A percentile compares a stretch with the other conserved stretches of the same genome.
Evolutionary conservation across 2,888 invertebrate genomes (phyloP).

Genomic region (Leptinotarsa tumamoca): DNA sequence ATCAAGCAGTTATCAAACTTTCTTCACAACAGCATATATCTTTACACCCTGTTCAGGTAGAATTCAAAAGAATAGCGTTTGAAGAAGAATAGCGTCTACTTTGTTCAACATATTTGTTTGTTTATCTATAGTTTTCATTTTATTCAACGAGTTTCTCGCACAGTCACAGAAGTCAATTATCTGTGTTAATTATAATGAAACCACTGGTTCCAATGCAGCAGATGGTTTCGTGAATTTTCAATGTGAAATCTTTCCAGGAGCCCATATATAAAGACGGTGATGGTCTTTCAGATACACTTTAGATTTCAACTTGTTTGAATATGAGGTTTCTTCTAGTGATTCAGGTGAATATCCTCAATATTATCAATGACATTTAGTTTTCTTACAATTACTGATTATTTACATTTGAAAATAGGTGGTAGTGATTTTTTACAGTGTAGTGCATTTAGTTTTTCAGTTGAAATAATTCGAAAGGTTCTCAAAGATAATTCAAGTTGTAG

Average conservation of each 20-base stretch:
- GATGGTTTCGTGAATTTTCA: conserved; percentile 48
- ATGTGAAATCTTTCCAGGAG: conserved; percentile 48
- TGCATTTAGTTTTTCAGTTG: not conserved
- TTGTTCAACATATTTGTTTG: too few species aligned
- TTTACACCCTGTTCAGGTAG: too few species aligned
- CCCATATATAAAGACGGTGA: conserved; percentile 45
- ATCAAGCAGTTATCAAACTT: too few species aligned
- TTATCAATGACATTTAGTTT: not conserved
- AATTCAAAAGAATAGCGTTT: too few species aligned
- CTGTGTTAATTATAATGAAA: conserved; percentile 14
- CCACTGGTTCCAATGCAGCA: conserved; percentile 27
- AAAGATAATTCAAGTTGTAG: too few species aligned
- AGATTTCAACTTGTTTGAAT: conserved; percentile 27
- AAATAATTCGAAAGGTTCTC: too few species aligned
- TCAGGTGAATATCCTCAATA: conserved; percentile 28
- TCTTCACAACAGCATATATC: too few species aligned
- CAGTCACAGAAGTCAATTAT: conserved; percentile 12
- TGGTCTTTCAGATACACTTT: conserved; percentile 22
- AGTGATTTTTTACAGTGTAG: not conserved
- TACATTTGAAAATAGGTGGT: too few species aligned
- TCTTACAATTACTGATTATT: too few species aligned
- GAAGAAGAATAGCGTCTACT: too few species aligned
- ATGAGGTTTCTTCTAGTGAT: conserved; percentile 31
- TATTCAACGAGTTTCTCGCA: not conserved
- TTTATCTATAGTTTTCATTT: not conserved